Evolutionary conservation across 1,140 invertebrate genomes (phyloP).

Genomic region (Nebria ingens): DNA sequence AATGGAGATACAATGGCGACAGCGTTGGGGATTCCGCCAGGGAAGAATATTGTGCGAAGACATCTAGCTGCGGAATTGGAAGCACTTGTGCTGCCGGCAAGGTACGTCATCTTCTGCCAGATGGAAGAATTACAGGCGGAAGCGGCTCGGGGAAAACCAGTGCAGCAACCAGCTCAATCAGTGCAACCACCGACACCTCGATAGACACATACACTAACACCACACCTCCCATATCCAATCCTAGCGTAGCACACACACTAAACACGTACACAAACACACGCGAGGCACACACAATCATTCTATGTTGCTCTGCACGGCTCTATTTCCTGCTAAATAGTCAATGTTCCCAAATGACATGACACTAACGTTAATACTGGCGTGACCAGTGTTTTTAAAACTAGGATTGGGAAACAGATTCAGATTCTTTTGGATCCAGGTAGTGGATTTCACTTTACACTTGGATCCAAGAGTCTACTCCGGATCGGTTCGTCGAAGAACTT

Average conservation of each 20-base stretch:
- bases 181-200: background rate
- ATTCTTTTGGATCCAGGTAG: too few species aligned
- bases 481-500: too few species aligned
- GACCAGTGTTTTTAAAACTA: too few species aligned
- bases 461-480: too few species aligned
- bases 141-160: slow-evolving; percentile 35
- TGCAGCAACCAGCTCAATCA: slow-evolving; percentile 23
- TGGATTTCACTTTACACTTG: too few species aligned
- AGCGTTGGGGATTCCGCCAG: slow-evolving; percentile 82
- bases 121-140: slow-evolving; percentile 65
- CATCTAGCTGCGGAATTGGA: slow-evolving; percentile 86
- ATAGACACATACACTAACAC: background rate
- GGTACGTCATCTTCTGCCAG: slow-evolving; percentile 73
- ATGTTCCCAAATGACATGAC: too few species aligned
- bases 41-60: slow-evolving; percentile 84
- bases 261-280: background rate
- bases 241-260: background rate
- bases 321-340: background rate
- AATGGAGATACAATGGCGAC: slow-evolving; percentile 90
- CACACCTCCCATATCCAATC: background rate
- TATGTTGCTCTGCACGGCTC: slow-evolving; percentile 7
- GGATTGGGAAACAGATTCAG: too few species aligned
- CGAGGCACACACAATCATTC: slow-evolving; percentile 2
- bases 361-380: too few species aligned
- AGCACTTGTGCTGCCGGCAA: slow-evolving; percentile 78